A percentile compares a stretch with the other conserved stretches of the same genome.
Conservation (phyloP, 1,140 invertebrate species). For the Subanguina moxae region DNA sequence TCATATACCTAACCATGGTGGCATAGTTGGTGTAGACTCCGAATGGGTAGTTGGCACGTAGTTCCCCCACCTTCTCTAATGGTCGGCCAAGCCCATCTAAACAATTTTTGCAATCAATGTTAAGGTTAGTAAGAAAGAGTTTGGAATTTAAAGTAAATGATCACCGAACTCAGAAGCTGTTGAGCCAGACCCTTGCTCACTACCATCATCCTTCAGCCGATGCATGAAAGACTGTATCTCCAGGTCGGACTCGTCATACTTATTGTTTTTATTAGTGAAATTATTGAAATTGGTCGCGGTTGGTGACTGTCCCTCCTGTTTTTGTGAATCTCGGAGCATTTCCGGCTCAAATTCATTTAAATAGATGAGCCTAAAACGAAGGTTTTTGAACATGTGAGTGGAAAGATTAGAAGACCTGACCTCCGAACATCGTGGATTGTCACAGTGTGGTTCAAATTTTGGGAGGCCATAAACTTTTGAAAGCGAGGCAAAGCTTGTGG, state of each 20-base stretch:
- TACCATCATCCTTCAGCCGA: background rate
- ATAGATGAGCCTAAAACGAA: conserved; percentile 40
- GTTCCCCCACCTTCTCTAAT: conserved; percentile 28
- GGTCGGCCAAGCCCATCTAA: conserved; percentile 6
- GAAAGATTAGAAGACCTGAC: conserved; percentile 15
- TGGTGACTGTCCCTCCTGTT: conserved; percentile 5
- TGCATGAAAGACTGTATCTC: conserved; percentile 21
- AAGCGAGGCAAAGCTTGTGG: conserved; percentile 18
- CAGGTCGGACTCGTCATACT: conserved; percentile 15
- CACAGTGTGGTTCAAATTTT: conserved; percentile 43
- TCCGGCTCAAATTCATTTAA: conserved; percentile 34
- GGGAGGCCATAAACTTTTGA: conserved; percentile 28
- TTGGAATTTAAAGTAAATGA: conserved; percentile 2
- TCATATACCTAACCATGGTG: conserved; percentile 42
- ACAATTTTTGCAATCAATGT: background rate
- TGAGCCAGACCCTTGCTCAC: background rate
- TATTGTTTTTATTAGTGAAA: conserved; percentile 30
- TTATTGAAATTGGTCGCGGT: conserved; percentile 28
- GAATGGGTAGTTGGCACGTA: conserved; percentile 51
- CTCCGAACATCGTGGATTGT: conserved; percentile 55
- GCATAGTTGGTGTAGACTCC: conserved; percentile 50
- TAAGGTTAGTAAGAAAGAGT: background rate
- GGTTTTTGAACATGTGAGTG: no score
- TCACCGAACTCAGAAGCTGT: conserved; percentile 1
- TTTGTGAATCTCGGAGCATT: background rate